Conservation (phyloP, 1,140 invertebrate genomes). For the Ruditapes philippinarum region DNA sequence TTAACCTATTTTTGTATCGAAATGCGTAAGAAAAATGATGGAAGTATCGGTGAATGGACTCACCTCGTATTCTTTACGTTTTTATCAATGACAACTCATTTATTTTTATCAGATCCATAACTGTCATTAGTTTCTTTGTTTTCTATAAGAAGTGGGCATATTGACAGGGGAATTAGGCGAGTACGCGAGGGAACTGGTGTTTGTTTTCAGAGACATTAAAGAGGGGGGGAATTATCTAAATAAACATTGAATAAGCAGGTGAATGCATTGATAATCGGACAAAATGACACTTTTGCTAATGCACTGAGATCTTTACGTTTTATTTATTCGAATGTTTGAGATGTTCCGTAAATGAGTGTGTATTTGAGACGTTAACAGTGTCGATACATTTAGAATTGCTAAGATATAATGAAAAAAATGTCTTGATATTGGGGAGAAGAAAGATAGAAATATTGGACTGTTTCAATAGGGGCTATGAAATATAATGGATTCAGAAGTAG, state of each 20-base stretch:
- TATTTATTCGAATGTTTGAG: background rate
- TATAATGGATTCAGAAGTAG: too few species aligned
- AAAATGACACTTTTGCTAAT: background rate
- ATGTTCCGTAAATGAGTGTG: background rate
- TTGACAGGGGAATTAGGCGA: background rate
- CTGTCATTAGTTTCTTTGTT: slow-evolving; percentile 18
- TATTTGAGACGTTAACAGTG: background rate
- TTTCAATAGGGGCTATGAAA: too few species aligned
- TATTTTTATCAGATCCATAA: background rate
- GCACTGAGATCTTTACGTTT: background rate
- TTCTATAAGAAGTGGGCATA: background rate
- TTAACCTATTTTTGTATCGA: too few species aligned
- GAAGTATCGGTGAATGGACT: background rate
- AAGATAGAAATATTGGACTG: too few species aligned
- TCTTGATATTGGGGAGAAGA: too few species aligned
- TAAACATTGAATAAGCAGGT: slow-evolving; percentile 17
- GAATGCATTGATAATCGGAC: background rate
- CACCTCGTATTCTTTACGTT: background rate
- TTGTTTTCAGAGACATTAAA: slow-evolving; percentile 15
- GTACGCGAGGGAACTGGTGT: background rate
- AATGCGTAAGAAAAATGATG: background rate
- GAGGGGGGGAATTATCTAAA: slow-evolving; percentile 2
- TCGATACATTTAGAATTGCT: too few species aligned
- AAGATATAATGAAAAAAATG: too few species aligned
- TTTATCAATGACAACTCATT: background rate